Conservation (phyloP, 1,140 invertebrate genomes). For the Ceratina japonica region DNA sequence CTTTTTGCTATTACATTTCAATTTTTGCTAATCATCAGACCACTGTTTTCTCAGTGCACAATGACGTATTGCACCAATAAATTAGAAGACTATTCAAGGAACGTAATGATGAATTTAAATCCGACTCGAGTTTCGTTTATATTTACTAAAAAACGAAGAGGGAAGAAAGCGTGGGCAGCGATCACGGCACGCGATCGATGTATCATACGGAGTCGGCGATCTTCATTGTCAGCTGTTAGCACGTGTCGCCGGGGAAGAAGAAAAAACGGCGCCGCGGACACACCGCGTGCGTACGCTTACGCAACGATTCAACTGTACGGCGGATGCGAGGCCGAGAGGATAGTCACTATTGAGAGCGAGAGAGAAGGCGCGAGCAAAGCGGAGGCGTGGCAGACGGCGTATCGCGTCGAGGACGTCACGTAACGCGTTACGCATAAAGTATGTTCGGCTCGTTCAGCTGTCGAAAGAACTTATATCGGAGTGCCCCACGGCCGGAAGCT, state of each 20-base stretch:
- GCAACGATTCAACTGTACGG: constrained; percentile 15
- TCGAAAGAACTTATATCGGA: background rate
- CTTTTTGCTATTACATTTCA: no score
- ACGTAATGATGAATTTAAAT: no score
- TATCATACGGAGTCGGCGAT: constrained; percentile 8
- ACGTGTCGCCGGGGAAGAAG: constrained; percentile 18
- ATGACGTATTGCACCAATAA: no score
- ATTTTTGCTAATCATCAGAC: no score
- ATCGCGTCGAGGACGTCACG: constrained; percentile 15
- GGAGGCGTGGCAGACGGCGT: constrained; percentile 37
- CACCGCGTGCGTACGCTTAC: constrained; percentile 22
- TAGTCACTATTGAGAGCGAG: background rate
- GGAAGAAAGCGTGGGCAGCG: background rate
- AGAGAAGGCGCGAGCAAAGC: background rate
- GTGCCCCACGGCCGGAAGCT: background rate
- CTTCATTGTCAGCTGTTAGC: constrained; percentile 39
- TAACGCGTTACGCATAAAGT: constrained; percentile 39
- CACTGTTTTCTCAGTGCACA: no score
- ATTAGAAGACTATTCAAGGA: no score
- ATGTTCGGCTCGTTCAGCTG: background rate
- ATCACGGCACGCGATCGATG: constrained; percentile 21
- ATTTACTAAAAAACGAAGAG: background rate
- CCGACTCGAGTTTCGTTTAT: no score
- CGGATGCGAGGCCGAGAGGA: constrained; percentile 19
- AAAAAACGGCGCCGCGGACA: constrained; percentile 16